phyloP scores from a whole-genome alignment of 2,797 vertebrate genomes.

The Pseudochirops cupreus region DNA sequence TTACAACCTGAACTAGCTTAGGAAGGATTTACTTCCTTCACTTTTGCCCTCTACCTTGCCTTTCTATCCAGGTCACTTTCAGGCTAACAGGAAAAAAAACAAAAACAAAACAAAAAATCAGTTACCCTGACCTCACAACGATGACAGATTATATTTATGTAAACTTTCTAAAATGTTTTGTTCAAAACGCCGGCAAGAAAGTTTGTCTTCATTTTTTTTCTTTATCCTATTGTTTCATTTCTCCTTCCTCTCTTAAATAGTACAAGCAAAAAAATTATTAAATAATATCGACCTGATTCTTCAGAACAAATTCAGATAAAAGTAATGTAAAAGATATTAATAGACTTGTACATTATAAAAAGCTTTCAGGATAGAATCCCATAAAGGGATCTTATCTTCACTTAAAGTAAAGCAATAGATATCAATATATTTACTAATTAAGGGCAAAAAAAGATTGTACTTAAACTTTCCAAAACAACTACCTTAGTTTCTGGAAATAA shows the following conservation, averaged over 20 bases:
- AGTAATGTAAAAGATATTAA: constrained; percentile 10
- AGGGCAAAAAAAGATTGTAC: neutral
- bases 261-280: neutral
- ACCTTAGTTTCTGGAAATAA: neutral
- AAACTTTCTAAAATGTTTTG: neutral
- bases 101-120: neutral
- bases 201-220: neutral
- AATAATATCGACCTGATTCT: constrained; percentile 9
- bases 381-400: neutral
- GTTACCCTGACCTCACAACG: neutral
- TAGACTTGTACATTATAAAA: neutral
- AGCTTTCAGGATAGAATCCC: neutral
- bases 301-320: constrained; percentile 2
- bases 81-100: neutral
- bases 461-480: neutral
- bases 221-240: neutral
- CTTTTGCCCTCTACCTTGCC: neutral
- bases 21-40: neutral
- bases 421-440: neutral
- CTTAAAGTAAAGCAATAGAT: neutral
- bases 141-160: neutral
- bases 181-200: neutral
- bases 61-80: neutral
- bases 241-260: constrained; percentile 1
- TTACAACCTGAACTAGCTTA: neutral